Conservation (phyloP, 2,888 invertebrate species). For the Melanchra persicariae region DNA sequence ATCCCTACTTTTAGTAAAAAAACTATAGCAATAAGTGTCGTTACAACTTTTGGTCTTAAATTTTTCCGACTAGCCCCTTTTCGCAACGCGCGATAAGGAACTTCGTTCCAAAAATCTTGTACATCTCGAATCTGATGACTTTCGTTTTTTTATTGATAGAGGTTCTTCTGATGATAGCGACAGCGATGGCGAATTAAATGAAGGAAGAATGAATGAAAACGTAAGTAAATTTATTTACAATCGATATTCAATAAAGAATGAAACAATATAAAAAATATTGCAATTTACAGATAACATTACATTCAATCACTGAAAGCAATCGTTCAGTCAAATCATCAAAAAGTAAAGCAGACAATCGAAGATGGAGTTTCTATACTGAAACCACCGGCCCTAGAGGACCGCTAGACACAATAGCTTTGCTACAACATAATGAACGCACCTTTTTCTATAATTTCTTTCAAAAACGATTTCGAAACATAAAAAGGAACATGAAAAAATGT, state of each 20-base stretch:
- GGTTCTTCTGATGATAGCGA: conserved; percentile 77
- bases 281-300: conserved; percentile 33
- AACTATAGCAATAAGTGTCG: no score
- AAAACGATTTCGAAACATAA: conserved; percentile 23
- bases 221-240: conserved; percentile 29
- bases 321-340: background rate
- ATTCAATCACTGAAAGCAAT: background rate
- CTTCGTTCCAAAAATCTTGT: no score
- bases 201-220: conserved; percentile 18
- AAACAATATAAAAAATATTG: background rate
- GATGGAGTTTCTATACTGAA: conserved; percentile 35
- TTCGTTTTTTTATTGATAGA: conserved; percentile 66
- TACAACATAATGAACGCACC: background rate
- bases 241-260: background rate
- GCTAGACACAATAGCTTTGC: conserved; percentile 21
- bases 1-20: no score
- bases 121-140: no score
- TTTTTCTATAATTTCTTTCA: conserved; percentile 10
- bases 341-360: background rate
- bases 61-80: no score
- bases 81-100: no score
- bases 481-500: conserved; percentile 19
- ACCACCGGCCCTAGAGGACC: background rate
- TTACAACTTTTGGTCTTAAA: no score
- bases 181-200: conserved; percentile 61